phyloP scores from a whole-genome alignment of 2,888 invertebrate species.

The Drosophila tripunctata region DNA sequence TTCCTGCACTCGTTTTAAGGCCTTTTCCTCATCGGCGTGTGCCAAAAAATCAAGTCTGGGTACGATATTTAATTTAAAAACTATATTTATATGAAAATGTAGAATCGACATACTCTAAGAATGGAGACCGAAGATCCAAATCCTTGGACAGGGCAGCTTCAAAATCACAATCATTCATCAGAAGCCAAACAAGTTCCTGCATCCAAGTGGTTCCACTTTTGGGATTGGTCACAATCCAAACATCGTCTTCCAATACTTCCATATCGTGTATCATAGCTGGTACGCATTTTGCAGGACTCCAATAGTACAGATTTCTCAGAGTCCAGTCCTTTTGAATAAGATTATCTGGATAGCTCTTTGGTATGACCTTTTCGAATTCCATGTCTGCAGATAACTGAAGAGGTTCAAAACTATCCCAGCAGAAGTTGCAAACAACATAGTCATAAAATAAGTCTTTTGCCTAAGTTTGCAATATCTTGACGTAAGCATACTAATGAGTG shows the following conservation, averaged over 20 bases:
- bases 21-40: constrained; percentile 32
- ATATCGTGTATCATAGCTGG: constrained; percentile 63
- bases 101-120: constrained; percentile 71
- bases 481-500: no score
- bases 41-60: no score
- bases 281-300: constrained; percentile 27
- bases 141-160: constrained; percentile 61
- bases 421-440: no score
- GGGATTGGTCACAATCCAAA: constrained; percentile 77
- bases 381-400: constrained; percentile 35
- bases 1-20: constrained; percentile 36
- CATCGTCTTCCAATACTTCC: constrained; percentile 73
- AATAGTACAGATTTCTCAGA: no score
- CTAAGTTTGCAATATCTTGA: no score
- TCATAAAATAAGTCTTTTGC: no score
- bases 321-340: constrained; percentile 64
- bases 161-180: constrained; percentile 77
- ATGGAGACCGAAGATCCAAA: constrained; percentile 67
- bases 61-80: no score
- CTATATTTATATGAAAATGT: no score
- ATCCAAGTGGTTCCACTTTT: constrained; percentile 83
- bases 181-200: constrained; percentile 80
- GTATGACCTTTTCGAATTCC: constrained; percentile 45
- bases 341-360: constrained; percentile 47
- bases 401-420: no score